A percentile compares a stretch with the other conserved stretches of the same genome.
phyloP scores from a whole-genome alignment of 2,797 vertebrate genomes.

The Microctenopoma steveboyesi region DNA sequence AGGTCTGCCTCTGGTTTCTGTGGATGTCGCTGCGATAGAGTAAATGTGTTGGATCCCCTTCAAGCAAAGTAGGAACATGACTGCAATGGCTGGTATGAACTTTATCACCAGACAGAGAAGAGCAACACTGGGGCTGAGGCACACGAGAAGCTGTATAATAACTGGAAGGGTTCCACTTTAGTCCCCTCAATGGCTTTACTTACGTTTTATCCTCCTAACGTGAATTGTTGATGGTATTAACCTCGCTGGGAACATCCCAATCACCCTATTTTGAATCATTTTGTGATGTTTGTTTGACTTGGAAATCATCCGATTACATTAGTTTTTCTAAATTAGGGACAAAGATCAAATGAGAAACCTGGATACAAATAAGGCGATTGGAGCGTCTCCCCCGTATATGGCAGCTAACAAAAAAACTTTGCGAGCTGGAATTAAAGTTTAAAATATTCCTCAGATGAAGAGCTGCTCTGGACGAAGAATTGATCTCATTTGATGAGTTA shows the following conservation, averaged over 20 bases:
- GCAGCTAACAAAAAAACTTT: not conserved
- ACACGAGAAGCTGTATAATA: constrained; percentile 38
- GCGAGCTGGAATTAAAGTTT: not conserved
- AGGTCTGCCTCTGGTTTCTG: constrained; percentile 50
- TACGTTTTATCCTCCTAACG: not conserved
- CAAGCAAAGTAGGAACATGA: constrained; percentile 26
- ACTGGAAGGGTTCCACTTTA: not conserved
- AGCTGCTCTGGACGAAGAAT: constrained; percentile 38
- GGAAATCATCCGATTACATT: not conserved
- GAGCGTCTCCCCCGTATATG: not conserved
- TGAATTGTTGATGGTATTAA: not conserved
- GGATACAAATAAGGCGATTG: not conserved
- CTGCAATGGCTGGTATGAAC: constrained; percentile 9
- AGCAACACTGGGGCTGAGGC: constrained; percentile 29
- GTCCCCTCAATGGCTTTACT: not conserved
- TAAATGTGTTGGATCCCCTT: constrained; percentile 42
- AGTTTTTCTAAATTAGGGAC: too few species aligned
- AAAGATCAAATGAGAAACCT: not conserved
- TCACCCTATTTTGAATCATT: not conserved
- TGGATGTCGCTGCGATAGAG: constrained; percentile 22
- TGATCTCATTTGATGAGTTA: constrained; percentile 19
- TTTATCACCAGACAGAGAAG: constrained; percentile 2
- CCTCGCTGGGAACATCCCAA: not conserved
- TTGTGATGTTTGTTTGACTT: not conserved
- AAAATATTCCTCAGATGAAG: not conserved